Evolutionary conservation across 2,888 invertebrate species (phyloP).

Genomic region (Drosophila planitibia): DNA sequence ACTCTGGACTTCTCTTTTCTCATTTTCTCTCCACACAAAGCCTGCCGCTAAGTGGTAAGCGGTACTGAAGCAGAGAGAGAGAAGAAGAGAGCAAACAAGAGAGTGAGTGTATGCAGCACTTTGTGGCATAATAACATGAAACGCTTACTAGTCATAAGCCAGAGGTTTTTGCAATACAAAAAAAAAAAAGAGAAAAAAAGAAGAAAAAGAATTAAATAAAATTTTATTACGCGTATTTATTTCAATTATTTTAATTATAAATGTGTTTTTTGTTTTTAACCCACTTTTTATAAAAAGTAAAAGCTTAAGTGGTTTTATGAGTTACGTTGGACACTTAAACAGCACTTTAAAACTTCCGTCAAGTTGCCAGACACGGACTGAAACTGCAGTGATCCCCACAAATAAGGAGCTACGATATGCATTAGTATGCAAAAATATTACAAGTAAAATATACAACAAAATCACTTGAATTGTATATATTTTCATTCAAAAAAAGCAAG

Average conservation of each 20-base stretch:
- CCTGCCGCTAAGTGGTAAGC: neutral
- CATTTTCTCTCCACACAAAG: neutral
- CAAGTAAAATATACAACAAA: neutral
- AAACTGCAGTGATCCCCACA: neutral
- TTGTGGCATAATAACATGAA: slow-evolving; percentile 40
- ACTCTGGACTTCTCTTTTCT: neutral
- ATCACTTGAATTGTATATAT: neutral
- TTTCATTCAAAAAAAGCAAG: neutral
- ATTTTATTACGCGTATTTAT: slow-evolving; percentile 14
- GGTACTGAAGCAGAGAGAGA: neutral
- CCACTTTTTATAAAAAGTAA: slow-evolving; percentile 10
- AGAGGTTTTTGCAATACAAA: slow-evolving; percentile 24
- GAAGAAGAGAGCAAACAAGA: no score
- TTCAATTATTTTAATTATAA: slow-evolving; percentile 37
- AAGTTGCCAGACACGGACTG: neutral
- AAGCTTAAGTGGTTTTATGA: slow-evolving; percentile 3
- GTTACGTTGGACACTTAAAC: slow-evolving; percentile 2
- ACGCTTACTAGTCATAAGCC: slow-evolving; percentile 35
- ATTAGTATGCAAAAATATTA: neutral
- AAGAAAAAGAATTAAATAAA: slow-evolving; percentile 6
- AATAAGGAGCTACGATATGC: neutral
- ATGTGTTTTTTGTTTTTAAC: slow-evolving; percentile 9
- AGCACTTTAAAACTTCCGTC: neutral
- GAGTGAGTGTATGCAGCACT: neutral
- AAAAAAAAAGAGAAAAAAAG: slow-evolving; percentile 1